Evolutionary conservation across 1,140 invertebrate species (phyloP).

Genomic region (Pseudomyrmex dendroicus): DNA sequence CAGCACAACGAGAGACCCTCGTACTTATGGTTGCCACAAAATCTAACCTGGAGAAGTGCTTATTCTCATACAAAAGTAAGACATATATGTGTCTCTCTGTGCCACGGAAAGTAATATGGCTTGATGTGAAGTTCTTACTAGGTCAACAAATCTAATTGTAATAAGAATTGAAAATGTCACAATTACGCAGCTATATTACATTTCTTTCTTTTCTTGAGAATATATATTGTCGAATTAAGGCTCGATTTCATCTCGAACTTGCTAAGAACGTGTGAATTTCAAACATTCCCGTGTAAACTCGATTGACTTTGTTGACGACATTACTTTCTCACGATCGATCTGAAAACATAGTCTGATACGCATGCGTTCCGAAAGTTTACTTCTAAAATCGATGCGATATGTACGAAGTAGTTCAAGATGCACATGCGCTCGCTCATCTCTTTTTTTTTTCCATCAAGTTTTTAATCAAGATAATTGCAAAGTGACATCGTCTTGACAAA

Average conservation of each 20-base stretch:
- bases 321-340: constrained; percentile 26
- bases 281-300: constrained; percentile 18
- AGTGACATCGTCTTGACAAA: not conserved
- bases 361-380: constrained; percentile 5
- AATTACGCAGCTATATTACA: not conserved
- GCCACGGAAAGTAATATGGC: constrained; percentile 27
- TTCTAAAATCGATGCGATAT: not conserved
- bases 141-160: constrained; percentile 7
- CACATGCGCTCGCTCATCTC: not conserved
- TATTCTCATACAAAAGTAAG: constrained; percentile 22
- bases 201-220: constrained; percentile 1
- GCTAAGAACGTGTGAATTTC: constrained; percentile 28
- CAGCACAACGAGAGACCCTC: constrained; percentile 53
- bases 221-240: not conserved
- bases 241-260: constrained; percentile 1
- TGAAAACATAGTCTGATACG: constrained; percentile 11
- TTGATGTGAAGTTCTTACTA: constrained; percentile 7
- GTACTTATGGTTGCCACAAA: constrained; percentile 52
- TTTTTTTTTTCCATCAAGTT: not conserved
- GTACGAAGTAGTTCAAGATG: not conserved
- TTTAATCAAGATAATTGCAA: not conserved
- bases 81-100: constrained; percentile 12
- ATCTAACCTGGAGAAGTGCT: constrained; percentile 23
- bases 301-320: not conserved
- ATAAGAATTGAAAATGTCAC: constrained; percentile 6